phyloP scores from a whole-genome alignment of 2,113 vertebrate genomes.

The Emydura subglobosa region DNA sequence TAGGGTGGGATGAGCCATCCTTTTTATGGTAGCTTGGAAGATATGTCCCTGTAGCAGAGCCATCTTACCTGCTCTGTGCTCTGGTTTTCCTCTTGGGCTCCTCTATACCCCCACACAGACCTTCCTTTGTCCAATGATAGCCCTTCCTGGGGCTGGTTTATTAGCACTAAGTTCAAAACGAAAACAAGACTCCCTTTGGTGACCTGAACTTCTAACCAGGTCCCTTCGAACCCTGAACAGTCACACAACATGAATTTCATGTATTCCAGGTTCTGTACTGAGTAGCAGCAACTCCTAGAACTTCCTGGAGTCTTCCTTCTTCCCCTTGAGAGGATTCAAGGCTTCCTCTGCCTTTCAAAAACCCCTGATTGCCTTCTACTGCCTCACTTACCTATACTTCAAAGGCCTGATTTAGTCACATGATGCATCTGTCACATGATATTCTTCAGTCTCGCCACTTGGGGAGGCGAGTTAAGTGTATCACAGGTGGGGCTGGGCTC shows the following conservation, averaged over 20 bases:
- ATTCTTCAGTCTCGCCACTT: not conserved
- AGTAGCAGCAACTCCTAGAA: not conserved
- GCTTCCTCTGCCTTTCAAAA: not conserved
- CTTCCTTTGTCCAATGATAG: not conserved
- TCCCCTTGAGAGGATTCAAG: not conserved
- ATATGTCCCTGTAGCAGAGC: not conserved
- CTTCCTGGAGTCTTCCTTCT: not conserved
- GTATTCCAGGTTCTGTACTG: too few relatives aligned
- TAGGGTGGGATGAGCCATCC: not conserved
- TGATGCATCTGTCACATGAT: not conserved
- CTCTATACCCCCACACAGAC: not conserved
- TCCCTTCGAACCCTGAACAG: not conserved
- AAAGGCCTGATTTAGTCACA: not conserved
- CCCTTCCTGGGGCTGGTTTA: not conserved
- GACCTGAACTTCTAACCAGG: not conserved
- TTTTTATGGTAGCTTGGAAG: conserved; percentile 1
- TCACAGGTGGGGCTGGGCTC: not conserved
- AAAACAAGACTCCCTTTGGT: not conserved
- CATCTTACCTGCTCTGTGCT: not conserved
- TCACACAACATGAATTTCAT: not conserved
- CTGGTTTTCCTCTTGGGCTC: not conserved
- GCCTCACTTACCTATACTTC: not conserved
- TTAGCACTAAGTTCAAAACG: not conserved
- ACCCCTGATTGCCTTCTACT: not conserved
- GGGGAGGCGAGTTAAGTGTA: not conserved